phyloP scores from a whole-genome alignment of 2,797 vertebrate genomes.

The Schizopygopsis pylzovi region DNA sequence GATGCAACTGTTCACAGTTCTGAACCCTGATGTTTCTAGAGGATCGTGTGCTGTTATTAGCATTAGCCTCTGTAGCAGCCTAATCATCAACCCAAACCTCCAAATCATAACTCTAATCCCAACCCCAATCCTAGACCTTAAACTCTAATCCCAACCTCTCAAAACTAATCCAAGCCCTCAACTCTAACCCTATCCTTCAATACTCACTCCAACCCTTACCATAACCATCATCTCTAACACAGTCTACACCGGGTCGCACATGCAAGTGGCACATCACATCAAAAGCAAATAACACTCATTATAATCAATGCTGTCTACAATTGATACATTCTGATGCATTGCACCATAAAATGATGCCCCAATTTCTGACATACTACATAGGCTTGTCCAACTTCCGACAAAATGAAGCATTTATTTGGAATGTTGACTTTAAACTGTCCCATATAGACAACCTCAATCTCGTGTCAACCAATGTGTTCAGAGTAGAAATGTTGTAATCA shows the following conservation, averaged over 20 bases:
- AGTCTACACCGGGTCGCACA: not conserved
- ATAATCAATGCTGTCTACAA: not conserved
- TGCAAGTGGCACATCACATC: not conserved
- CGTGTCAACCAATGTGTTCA: not conserved
- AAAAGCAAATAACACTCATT: not conserved
- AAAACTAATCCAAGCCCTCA: conserved; percentile 5
- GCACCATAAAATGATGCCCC: not conserved
- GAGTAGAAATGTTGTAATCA: conserved; percentile 10
- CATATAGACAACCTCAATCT: not conserved
- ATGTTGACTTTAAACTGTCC: not conserved
- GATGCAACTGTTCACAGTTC: conserved; percentile 22
- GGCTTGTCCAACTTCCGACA: not conserved
- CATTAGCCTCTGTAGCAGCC: conserved; percentile 48
- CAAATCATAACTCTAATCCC: conserved; percentile 7
- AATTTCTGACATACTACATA: not conserved
- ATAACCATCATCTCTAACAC: not conserved
- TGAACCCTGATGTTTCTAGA: conserved; percentile 33
- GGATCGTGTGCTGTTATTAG: conserved; percentile 45
- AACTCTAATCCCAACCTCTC: not conserved
- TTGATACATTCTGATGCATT: not conserved
- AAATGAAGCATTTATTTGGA: conserved; percentile 19
- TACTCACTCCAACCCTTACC: not conserved
- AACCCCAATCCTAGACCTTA: not conserved
- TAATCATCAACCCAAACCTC: conserved; percentile 13
- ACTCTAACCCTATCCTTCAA: conserved; percentile 1